Evolutionary conservation across 2,888 invertebrate genomes (phyloP).

Genomic region (Lasioglossum zephyrum): DNA sequence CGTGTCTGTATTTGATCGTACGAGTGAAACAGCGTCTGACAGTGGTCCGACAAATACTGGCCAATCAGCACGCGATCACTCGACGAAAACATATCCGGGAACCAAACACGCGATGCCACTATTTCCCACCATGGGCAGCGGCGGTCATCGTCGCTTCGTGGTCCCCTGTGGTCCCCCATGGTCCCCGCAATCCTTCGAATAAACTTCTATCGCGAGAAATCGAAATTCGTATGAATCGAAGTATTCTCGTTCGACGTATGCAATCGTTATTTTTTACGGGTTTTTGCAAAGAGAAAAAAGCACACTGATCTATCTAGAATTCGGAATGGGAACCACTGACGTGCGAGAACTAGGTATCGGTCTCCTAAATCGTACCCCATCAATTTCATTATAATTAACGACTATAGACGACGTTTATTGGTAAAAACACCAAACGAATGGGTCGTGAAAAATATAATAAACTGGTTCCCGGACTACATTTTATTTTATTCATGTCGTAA

Average conservation of each 20-base stretch:
- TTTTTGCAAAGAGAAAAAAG: background rate
- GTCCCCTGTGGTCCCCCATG: background rate
- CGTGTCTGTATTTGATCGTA: slow-evolving; percentile 44
- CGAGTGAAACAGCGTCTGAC: slow-evolving; percentile 52
- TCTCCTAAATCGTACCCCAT: slow-evolving; percentile 18
- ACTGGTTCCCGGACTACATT: background rate
- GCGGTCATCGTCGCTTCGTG: background rate
- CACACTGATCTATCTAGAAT: background rate
- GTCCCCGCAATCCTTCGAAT: background rate
- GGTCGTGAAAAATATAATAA: background rate
- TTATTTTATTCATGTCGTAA: background rate
- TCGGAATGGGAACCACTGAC: background rate
- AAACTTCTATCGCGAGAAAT: background rate
- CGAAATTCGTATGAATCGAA: background rate
- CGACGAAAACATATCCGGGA: slow-evolving; percentile 55
- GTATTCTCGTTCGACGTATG: background rate
- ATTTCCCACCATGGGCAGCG: slow-evolving; percentile 21
- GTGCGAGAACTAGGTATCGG: background rate
- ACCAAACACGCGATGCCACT: slow-evolving; percentile 55
- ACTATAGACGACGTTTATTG: background rate
- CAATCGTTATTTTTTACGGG: background rate
- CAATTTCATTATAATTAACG: slow-evolving; percentile 9
- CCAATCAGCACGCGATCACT: slow-evolving; percentile 67
- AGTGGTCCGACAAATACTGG: slow-evolving; percentile 60
- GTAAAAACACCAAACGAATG: background rate